These are phyloP conservation scores for Meganola albula DNA, from an alignment of 2,888 invertebrate genomes.

Conservation along the genomic window DNA sequence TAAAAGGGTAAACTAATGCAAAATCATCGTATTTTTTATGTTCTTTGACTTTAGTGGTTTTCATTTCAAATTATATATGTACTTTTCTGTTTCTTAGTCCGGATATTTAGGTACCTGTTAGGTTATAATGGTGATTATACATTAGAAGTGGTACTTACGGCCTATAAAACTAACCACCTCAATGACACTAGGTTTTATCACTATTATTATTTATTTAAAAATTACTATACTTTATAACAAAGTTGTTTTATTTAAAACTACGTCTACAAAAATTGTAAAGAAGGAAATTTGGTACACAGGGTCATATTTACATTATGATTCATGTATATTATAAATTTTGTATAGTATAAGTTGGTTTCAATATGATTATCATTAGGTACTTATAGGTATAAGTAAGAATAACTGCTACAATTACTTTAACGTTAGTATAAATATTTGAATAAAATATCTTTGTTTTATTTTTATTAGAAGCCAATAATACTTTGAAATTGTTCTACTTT, in stretches of 20 bases:
- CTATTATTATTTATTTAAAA: no score
- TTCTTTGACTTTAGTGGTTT: no score
- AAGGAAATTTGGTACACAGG: slow-evolving; percentile 74
- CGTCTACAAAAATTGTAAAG: slow-evolving; percentile 73
- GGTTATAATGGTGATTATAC: no score
- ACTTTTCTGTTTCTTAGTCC: no score
- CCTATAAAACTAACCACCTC: no score
- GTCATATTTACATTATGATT: slow-evolving; percentile 65
- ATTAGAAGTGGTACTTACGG: no score
- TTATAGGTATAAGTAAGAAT: slow-evolving; percentile 48
- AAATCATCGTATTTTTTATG: no score
- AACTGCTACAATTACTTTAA: slow-evolving; percentile 62
- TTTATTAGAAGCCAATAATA: slow-evolving; percentile 51
- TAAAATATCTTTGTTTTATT: slow-evolving; percentile 64
- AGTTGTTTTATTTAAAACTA: slow-evolving; percentile 35
- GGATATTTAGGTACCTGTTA: no score
- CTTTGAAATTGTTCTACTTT: slow-evolving; percentile 47
- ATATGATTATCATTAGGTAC: slow-evolving; percentile 44
- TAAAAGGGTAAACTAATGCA: no score
- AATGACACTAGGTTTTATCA: no score
- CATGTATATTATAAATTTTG: slow-evolving; percentile 65
- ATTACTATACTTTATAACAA: no score
- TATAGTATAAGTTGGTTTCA: slow-evolving; percentile 66
- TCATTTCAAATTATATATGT: no score
- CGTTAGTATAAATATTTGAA: slow-evolving; percentile 73